Conservation (phyloP, 1,140 invertebrate species). For the Drosophila fuyamai region DNA sequence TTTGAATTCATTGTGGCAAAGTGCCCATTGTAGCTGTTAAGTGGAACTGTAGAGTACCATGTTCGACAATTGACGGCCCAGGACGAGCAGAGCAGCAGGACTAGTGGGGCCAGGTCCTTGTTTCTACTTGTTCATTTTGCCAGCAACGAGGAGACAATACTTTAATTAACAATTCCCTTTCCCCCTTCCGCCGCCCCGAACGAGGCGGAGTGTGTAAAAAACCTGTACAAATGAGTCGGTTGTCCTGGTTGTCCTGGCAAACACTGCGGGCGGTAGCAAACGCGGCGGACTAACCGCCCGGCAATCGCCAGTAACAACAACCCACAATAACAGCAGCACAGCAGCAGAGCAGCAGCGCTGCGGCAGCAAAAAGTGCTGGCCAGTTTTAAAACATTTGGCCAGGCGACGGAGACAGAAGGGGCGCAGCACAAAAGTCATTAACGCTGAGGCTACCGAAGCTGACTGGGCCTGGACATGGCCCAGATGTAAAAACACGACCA, state of each 20-base stretch:
- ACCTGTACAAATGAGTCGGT: constrained; percentile 81
- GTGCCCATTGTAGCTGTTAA: constrained; percentile 84
- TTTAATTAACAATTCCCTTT: constrained; percentile 84
- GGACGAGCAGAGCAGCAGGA: constrained; percentile 37
- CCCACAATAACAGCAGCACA: constrained; percentile 45
- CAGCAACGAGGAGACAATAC: constrained; percentile 83
- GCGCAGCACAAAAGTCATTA: constrained; percentile 80
- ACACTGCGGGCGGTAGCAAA: constrained; percentile 77
- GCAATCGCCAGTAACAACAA: constrained; percentile 60
- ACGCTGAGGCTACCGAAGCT: constrained; percentile 67
- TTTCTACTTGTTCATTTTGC: constrained; percentile 82
- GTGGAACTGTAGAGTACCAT: constrained; percentile 84
- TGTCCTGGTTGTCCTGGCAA: constrained; percentile 77
- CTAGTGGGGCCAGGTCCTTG: constrained; percentile 64
- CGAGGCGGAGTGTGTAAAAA: constrained; percentile 42
- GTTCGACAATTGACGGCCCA: constrained; percentile 84
- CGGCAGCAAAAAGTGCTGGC: constrained; percentile 43
- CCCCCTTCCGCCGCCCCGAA: constrained; percentile 7
- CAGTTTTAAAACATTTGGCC: constrained; percentile 54
- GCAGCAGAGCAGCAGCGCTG: constrained; percentile 18
- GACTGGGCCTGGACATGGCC: constrained; percentile 74
- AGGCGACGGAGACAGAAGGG: constrained; percentile 34
- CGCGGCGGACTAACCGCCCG: constrained; percentile 73
- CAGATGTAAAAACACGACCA: constrained; percentile 82
- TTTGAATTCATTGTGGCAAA: constrained; percentile 84